Conservation (phyloP, 2,113 vertebrate genomes). For the Gallinago undulata region DNA sequence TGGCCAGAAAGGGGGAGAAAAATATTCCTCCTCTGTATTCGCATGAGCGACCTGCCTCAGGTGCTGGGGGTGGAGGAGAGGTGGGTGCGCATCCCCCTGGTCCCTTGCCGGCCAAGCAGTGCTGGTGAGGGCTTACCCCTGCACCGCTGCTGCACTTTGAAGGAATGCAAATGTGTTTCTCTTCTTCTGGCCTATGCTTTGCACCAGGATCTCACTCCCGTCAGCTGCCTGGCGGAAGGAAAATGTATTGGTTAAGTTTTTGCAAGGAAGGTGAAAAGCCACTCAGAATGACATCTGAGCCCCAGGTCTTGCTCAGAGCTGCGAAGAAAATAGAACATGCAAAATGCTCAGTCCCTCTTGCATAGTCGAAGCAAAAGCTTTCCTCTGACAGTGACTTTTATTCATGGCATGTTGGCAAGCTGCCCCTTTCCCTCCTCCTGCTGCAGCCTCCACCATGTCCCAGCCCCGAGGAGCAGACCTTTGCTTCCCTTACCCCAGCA, state of each 20-base stretch:
- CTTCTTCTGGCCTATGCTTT: not conserved
- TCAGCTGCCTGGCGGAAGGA: not conserved
- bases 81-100: fast-evolving
- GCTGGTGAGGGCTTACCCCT: fast-evolving
- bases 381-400: not conserved
- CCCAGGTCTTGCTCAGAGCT: not conserved
- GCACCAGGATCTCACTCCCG: not conserved
- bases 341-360: not conserved
- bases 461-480: not conserved
- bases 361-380: not conserved
- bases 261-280: not conserved
- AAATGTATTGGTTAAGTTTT: not conserved
- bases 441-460: fast-evolving
- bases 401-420: not conserved
- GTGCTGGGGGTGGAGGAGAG: not conserved
- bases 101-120: fast-evolving
- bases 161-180: not conserved
- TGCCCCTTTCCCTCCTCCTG: not conserved
- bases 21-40: fast-evolving
- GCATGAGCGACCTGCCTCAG: not conserved
- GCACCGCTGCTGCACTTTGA: fast-evolving
- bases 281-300: not conserved
- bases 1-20: not conserved
- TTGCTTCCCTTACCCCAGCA: not conserved
- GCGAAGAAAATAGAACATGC: not conserved